Percentiles rank a stretch among this genome's conserved stretches.
phyloP scores from a whole-genome alignment of 30 jellyfish, hydroid and myxozoan species.

The Aurelia sp. region DNA sequence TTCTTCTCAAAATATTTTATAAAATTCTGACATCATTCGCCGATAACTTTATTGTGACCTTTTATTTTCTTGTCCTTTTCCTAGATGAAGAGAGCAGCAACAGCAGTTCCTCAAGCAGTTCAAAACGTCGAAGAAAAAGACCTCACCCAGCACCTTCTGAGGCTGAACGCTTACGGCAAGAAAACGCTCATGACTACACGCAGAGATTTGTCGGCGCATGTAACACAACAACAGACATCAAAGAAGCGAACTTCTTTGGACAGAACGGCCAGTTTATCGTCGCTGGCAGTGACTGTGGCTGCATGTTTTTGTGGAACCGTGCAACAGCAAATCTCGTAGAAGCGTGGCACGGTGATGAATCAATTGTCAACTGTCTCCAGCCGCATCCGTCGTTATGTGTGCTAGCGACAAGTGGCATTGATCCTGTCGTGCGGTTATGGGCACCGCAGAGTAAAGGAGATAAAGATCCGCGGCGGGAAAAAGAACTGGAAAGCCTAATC shows the following conservation, averaged over 20 bases:
- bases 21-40: no score
- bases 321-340: slow-evolving; percentile 87
- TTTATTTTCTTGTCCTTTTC: neutral
- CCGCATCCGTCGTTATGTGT: slow-evolving; percentile 96
- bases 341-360: slow-evolving; percentile 99
- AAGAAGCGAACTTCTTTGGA: slow-evolving; percentile 96
- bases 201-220: slow-evolving; percentile 96
- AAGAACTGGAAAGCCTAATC: slow-evolving; percentile 83
- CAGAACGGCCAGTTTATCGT: slow-evolving; percentile 82
- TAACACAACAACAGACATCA: slow-evolving; percentile 96
- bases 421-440: slow-evolving; percentile 98
- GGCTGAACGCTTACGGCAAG: slow-evolving; percentile 82
- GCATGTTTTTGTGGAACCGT: slow-evolving; percentile 97
- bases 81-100: slow-evolving; percentile 26
- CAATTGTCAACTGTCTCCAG: slow-evolving; percentile 94
- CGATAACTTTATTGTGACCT: no score
- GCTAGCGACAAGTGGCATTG: slow-evolving; percentile 97
- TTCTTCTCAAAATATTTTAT: no score
- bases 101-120: slow-evolving; percentile 39
- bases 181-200: slow-evolving; percentile 77
- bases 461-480: slow-evolving; percentile 79
- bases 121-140: slow-evolving; percentile 65
- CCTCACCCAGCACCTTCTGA: slow-evolving; percentile 79
- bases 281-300: slow-evolving; percentile 99
- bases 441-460: slow-evolving; percentile 78